Evolutionary conservation across 37 sponge, comb jelly and placozoan genomes (phyloP), one percentile per base, ranked within the genome.

Genomic region (Crambe crambe): DNA sequence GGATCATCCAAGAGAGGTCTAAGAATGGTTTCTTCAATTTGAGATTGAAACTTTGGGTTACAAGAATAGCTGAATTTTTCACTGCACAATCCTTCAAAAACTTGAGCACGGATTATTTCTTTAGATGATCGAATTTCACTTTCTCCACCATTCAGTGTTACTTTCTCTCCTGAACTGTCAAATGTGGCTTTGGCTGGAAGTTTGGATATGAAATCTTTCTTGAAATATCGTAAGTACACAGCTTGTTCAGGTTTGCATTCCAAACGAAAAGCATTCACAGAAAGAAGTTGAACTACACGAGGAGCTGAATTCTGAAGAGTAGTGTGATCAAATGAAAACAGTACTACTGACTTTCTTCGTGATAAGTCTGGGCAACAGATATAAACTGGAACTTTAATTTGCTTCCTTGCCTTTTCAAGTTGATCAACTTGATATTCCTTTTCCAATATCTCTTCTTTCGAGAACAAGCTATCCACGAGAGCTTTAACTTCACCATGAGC

Each of bases 1-100:
- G 66, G 66, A 31, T 65, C 66, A 3, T 65, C 66, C 17, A 6
- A 2, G 17, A 2, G 5, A 29, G 82, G 74, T 12, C 6, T 42
- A 0, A 82, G 63, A 39, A 85, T n/a, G 42, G 25, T 29, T 31
- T 70, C 10, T 43, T 85, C 62, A 43, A 85, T 77, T 39, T 85
- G 85, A 23, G 77, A 77, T n/a, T 69, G 26, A 38, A 85, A 85
- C 38, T 61, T 77, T 20, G 41, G 3, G 15, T 70, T 44, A 57
- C 75, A 65, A 15, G 22, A 42, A 42, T 58, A 77, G 3, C 44
- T 27, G 41, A 56, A 85, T 31, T 31, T 30, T 62, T 58, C 39
- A 12, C 37, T 65, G 30, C 3, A 30, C 66, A 65, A 32, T 26
- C 35, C 66, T 65, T 29, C 31, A 17, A 65, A 32, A 30, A 65